Evolutionary conservation across 2,113 vertebrate genomes (phyloP), one percentile per base, ranked within the genome.

Genomic region (Mionectes macconnelli): DNA sequence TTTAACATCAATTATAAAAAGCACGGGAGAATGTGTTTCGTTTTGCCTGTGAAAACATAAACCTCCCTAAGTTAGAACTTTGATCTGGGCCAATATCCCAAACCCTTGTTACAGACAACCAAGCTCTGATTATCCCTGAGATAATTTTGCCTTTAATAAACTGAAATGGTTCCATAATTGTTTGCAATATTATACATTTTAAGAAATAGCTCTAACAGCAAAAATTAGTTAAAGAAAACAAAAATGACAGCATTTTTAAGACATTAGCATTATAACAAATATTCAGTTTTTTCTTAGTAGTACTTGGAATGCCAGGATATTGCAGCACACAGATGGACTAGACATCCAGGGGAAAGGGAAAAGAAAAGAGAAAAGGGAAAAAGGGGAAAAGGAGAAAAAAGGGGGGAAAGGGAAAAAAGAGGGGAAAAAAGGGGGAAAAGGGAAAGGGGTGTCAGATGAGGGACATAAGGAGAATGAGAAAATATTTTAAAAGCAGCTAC

Each of bases 21-120:
- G 45, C 28, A 27, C 40, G 30, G 74, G 37, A 4, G 24, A 23
- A 3, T 4, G 0, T 0, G 8, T 33, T 66, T 22, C 5, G 33
- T 37, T 7, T 6, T 14, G 14, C 14, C 57, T 55, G 23, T 18
- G 49, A 66, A 24, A 66, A 73, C 1, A 3, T 3, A 39, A 17
- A 3, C 3, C 20, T 84, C 49, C 12, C 67, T 9, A 27, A 24
- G 17, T 5, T 25, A 40, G 39, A 60, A 33, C 19, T 69, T 23
- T 20, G 22, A 27, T 2, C 3, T 0, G 44, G 53, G 19, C 10
- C 47, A 42, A 31, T 3, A 79, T 5, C 25, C 20, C 53, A 62
- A 68, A 45, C 2, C 28, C 33, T n/a, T 39, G 4, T 9, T 17
- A 33, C 2, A 60, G 39, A 20, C 50, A 72, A 5, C 12, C 19